Percentiles rank a stretch among this genome's conserved stretches.
Evolutionary conservation across 2,888 invertebrate genomes (phyloP).

Genomic region (Agrotis ipsilon): DNA sequence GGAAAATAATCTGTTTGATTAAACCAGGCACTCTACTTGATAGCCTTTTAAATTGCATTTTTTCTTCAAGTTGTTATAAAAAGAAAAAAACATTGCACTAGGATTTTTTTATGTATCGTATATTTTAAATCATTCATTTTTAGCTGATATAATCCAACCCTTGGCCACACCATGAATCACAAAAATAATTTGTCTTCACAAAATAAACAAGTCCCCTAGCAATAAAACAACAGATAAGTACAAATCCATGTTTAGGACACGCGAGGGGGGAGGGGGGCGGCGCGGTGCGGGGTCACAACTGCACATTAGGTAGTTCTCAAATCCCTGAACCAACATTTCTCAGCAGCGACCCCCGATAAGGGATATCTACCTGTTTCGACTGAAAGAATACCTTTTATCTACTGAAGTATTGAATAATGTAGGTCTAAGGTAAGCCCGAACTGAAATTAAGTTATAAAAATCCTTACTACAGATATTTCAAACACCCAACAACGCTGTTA

Average conservation of each 20-base stretch:
- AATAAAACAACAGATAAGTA: constrained; percentile 50
- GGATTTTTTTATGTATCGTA: too few relatives aligned
- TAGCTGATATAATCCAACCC: too few relatives aligned
- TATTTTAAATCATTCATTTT: too few relatives aligned
- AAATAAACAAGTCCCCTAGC: constrained; percentile 3
- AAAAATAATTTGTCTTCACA: not conserved
- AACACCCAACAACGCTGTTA: constrained; percentile 38
- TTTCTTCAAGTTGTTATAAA: too few relatives aligned
- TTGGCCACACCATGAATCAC: not conserved
- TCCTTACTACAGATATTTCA: constrained; percentile 42
- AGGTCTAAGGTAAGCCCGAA: constrained; percentile 45
- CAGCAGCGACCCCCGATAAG: constrained; percentile 47
- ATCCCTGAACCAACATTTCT: constrained; percentile 56
- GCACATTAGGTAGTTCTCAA: constrained; percentile 48
- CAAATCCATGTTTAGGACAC: constrained; percentile 39
- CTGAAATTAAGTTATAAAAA: constrained; percentile 57
- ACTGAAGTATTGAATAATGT: constrained; percentile 59
- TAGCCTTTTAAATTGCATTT: too few relatives aligned
- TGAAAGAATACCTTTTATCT: constrained; percentile 55
- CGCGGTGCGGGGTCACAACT: constrained; percentile 36
- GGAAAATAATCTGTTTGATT: too few relatives aligned
- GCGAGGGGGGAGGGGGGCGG: not conserved
- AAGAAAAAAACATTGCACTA: too few relatives aligned
- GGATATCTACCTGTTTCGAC: constrained; percentile 57
- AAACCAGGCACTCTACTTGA: too few relatives aligned